phyloP scores from a whole-genome alignment of 2,113 vertebrate genomes.

The Sporophila hypoxantha region DNA sequence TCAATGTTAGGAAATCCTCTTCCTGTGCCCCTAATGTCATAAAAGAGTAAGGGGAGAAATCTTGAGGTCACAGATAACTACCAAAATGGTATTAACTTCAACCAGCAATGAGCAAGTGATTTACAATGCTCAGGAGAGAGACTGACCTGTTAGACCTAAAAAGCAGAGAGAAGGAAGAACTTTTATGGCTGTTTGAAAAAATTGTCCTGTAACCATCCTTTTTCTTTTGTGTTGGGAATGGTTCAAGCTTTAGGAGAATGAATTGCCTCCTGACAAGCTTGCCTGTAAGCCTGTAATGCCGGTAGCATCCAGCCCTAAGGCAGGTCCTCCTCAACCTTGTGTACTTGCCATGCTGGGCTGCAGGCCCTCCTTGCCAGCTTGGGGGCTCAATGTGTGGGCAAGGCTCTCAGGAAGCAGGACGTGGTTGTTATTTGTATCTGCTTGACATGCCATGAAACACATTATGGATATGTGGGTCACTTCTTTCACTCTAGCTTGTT shows the following conservation, averaged over 20 bases:
- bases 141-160: background rate
- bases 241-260: background rate
- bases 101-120: background rate
- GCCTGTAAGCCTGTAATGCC: background rate
- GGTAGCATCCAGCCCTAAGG: background rate
- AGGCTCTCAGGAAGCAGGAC: background rate
- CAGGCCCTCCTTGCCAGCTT: background rate
- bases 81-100: background rate
- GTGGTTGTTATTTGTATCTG: background rate
- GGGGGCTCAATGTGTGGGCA: background rate
- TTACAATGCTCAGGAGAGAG: background rate
- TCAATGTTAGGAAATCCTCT: background rate
- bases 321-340: background rate
- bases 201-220: background rate
- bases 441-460: rapidly evolving
- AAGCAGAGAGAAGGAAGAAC: background rate
- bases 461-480: rapidly evolving
- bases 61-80: background rate
- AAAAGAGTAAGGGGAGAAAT: background rate
- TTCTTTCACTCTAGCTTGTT: background rate
- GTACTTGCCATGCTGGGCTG: background rate
- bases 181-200: background rate
- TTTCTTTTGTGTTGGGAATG: background rate
- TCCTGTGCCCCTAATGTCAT: background rate
- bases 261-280: background rate